These are phyloP conservation scores for Leptoteleia sp. DNA, from an alignment of 1,140 invertebrate genomes.

Conservation along the genomic window DNA sequence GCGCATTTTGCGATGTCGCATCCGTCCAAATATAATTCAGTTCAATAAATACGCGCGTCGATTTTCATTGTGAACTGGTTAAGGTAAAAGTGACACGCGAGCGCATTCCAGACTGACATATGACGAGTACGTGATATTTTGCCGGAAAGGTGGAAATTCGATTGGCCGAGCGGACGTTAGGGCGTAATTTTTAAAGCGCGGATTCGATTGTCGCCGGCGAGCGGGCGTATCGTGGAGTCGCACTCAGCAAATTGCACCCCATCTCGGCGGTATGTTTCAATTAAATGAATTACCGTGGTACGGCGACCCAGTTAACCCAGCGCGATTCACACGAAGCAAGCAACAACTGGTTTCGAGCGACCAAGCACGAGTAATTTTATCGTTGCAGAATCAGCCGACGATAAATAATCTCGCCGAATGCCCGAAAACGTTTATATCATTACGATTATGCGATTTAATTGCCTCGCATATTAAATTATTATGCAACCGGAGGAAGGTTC, in stretches of 20 bases:
- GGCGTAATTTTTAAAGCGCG: slow-evolving; percentile 25
- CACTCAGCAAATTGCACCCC: slow-evolving; percentile 67
- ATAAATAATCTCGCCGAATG: slow-evolving; percentile 23
- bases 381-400: slow-evolving; percentile 32
- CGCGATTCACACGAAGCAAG: slow-evolving; percentile 47
- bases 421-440: slow-evolving; percentile 11
- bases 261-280: slow-evolving; percentile 70
- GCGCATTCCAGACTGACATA: slow-evolving; percentile 1
- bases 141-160: slow-evolving; percentile 19
- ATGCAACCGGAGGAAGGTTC: no score
- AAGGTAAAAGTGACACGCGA: slow-evolving; percentile 33
- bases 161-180: neutral
- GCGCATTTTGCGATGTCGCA: slow-evolving; percentile 19
- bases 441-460: neutral
- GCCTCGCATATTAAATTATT: neutral
- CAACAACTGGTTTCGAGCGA: slow-evolving; percentile 51
- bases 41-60: slow-evolving; percentile 43
- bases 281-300: slow-evolving; percentile 74
- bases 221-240: slow-evolving; percentile 25
- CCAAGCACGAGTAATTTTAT: slow-evolving; percentile 51
- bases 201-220: slow-evolving; percentile 11
- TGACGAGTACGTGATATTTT: slow-evolving; percentile 35
- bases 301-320: slow-evolving; percentile 66
- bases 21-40: slow-evolving; percentile 45
- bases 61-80: slow-evolving; percentile 36